Evolutionary conservation across 2,888 invertebrate genomes (phyloP), one percentile per base, ranked within the genome.

Genomic region (Ormyrus pomaceus): DNA sequence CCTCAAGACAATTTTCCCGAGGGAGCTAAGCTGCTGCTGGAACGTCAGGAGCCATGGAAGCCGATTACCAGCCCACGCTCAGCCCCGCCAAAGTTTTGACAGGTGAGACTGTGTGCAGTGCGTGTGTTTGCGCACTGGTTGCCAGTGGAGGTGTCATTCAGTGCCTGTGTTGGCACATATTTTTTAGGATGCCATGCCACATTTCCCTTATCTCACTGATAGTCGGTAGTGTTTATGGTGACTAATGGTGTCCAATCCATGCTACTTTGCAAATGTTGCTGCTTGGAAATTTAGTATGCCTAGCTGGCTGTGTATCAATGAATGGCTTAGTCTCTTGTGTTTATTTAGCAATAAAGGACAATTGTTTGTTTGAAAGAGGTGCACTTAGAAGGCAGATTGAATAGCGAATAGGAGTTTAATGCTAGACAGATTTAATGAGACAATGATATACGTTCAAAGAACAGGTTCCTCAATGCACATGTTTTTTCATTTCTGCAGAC

Each of bases 61-160:
- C 90, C 84, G 89, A 90, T 85, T 90, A 89, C 86, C 90, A 90
- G 86, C 87, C 89, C 82, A 88, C 89, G 86, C 87, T 86, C 77
- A 90, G 88, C 86, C 90, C 90, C 83, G 88, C 89, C 53, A 87
- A 89, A 87, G 88, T 86, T 87, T 88, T 90, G 89, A 90, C 90
- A 90, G 90, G 90, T 90, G 84, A 87, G 50, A 71, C 56, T 0
- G 59, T 0, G 70, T 6, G 64, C 48, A n/a, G n/a, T 59, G 50
- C 34, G 48, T 19, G 10, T 46, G 8, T 59, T 8, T 48, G 56
- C 58, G 46, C 8, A 34, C 34, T 34, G 34, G 34, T 34, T 34
- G 34, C 34, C 34, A 34, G 34, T 34, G 34, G 34, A 34, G 34
- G 34, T 34, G 34, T 34, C 34, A 34, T 34, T 34, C 34, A 34